Percentiles rank a stretch among this genome's conserved stretches.
phyloP scores from a whole-genome alignment of 1,140 invertebrate species.

The Palaemon carinicauda region DNA sequence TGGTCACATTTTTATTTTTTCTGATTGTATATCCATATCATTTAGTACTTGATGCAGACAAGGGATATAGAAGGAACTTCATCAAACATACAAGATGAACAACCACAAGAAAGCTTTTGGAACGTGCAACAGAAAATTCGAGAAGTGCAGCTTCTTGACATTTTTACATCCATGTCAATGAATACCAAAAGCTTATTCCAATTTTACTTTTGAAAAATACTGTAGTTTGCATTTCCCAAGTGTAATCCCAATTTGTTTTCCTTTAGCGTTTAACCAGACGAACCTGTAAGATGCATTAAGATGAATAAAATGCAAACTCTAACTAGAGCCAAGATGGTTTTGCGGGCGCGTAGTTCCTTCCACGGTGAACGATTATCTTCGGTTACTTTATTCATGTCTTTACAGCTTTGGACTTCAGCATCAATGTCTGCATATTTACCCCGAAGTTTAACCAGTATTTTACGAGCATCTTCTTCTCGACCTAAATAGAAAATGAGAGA shows the following conservation, averaged over 20 bases:
- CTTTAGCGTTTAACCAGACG: too few relatives aligned
- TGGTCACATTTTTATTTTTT: too few relatives aligned
- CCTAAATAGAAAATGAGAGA: background rate
- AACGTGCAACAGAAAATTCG: too few relatives aligned
- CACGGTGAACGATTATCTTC: background rate
- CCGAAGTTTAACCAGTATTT: background rate
- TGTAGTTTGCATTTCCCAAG: too few relatives aligned
- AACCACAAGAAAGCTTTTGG: too few relatives aligned
- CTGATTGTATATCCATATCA: background rate
- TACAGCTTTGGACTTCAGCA: background rate
- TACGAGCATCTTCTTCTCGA: background rate
- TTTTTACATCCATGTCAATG: too few relatives aligned
- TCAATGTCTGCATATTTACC: background rate
- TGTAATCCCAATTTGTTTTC: too few relatives aligned
- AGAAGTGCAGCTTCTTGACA: too few relatives aligned
- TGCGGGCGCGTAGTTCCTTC: background rate
- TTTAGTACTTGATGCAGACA: background rate
- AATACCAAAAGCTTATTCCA: too few relatives aligned
- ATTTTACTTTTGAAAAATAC: too few relatives aligned
- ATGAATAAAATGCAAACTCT: background rate
- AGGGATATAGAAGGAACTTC: too few relatives aligned
- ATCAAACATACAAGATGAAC: too few relatives aligned
- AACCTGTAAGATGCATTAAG: conserved; percentile 16
- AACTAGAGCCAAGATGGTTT: background rate
- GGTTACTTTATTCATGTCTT: background rate